These are phyloP conservation scores for Clistopyga incitator DNA, from an alignment of 2,888 invertebrate genomes.

Conservation along the genomic window DNA sequence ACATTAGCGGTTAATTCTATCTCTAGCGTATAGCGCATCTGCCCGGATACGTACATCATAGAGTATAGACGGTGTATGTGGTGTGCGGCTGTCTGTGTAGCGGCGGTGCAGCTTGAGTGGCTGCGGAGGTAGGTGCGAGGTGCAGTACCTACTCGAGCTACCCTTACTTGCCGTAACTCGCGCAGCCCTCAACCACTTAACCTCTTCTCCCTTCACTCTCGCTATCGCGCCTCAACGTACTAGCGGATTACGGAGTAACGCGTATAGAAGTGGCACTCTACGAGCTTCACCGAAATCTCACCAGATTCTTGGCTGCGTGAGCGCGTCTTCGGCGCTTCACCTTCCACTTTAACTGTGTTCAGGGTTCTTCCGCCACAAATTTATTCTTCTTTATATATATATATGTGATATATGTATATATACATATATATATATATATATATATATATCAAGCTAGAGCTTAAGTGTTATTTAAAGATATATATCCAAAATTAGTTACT, in stretches of 20 bases:
- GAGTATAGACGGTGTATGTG: not conserved
- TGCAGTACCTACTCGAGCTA: constrained; percentile 52
- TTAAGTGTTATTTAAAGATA: not conserved
- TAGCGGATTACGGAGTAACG: constrained; percentile 57
- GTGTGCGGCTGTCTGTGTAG: constrained; percentile 11
- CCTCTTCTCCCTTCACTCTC: constrained; percentile 35
- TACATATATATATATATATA: not conserved
- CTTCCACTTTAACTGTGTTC: not conserved
- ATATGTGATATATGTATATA: too few relatives aligned
- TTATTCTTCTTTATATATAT: not conserved
- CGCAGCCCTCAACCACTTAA: constrained; percentile 25
- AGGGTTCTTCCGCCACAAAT: not conserved
- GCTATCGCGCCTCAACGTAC: constrained; percentile 27
- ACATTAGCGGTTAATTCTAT: too few relatives aligned
- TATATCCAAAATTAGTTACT: not conserved
- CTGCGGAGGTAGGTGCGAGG: constrained; percentile 40
- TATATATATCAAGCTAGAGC: not conserved
- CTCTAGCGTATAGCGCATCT: not conserved
- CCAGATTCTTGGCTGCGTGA: constrained; percentile 27
- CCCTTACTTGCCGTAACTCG: constrained; percentile 43
- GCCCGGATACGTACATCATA: constrained; percentile 8
- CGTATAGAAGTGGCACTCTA: constrained; percentile 54
- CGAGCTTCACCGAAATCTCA: constrained; percentile 44
- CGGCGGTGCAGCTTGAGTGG: constrained; percentile 48
- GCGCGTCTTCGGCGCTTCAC: constrained; percentile 4